Base-by-base conservation (phyloP, 2,888 invertebrate species). In the Octonoba sinensis region DNA sequence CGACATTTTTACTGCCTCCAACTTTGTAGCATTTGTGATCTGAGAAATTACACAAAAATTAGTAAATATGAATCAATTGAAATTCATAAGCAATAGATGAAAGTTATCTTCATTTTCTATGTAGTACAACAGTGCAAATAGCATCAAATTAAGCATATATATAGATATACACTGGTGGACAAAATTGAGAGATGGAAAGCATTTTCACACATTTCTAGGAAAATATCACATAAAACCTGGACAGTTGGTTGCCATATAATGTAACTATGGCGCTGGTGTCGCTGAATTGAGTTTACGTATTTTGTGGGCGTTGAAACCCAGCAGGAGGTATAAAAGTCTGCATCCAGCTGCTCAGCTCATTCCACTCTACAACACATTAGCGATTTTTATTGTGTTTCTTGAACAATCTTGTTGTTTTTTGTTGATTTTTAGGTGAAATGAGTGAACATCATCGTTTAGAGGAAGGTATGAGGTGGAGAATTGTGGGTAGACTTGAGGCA, bases 401-500 rank as follows among this genome's bases (percentile, higher is more conserved):
- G 47, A 13, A 47, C 15, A 47, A 47, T 47, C 47, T 47, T 47
- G 47, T 47, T 47, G 47, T 15, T 54, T 54, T 54, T 16, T 54
- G 54, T 16, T 54, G 6, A 54, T 54, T 54, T 54, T 54, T 54
- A 54, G 54, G 54, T 6, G 54, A 54, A 54, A 54, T 54, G 54
- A 54, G 54, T 54, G 6, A 6, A 54, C 54, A 54, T 16, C 54
- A 54, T 54, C 54, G 16, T 16, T 54, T 54, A 54, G 54, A 54
- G 11, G 16, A 54, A 54, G 54, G 54, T 54, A 54, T 54, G 54
- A 11, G 54, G 16, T 54, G 54, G 54, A 54, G 54, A 54, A 54
- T 54, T 16, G 54, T 54, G 3, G 54, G 54, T 54, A 54, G 54
- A 54, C 54, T 54, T 54, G 54, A 54, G 54, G 54, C 54, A 54